Base-by-base conservation (phyloP, 2,888 invertebrate species). In the Coenonympha glycerion region DNA sequence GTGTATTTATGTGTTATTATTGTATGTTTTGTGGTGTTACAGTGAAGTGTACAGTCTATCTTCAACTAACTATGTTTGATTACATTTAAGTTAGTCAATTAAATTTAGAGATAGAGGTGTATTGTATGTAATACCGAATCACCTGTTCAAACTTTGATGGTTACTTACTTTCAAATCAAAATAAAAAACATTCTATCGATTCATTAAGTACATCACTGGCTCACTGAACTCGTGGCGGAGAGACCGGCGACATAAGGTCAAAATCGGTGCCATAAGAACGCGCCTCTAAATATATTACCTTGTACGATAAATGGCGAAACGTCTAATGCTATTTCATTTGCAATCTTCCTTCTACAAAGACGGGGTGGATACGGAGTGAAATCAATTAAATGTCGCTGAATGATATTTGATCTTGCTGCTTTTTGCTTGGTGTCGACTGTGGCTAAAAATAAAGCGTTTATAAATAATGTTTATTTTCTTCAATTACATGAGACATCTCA, bases 221-320 rank as follows among this genome's bases (percentile, higher is more conserved):
- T 75, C 75, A 76, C 73, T 73, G 71, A 79, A 71, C 74, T 73
- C 75, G 75, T 75, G 70, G 78, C 73, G 73, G 71, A 73, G 71
- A 73, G 71, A 82, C 81, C 79, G 80, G 78, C 78, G 76, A 79
- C 80, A 79, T 78, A 82, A 79, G 86, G 83, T 85, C 85, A 83
- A 75, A 79, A 76, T 73, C 75, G 72, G 79, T 67, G 69, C 78
- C 74, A 73, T 77, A 76, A 76, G 76, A 71, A 69, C 72, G 67
- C 64, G 66, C 69, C 76, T 79, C 76, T 71, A 79, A 47, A 81
- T 80, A 79, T 83, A 81, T 81, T 80, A 80, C 76, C 74, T 78
- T 80, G 81, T 77, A 77, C 73, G 66, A 76, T 82, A 79, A 58
- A 58, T 55, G 58, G 51, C 51, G 52, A 47, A 79, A 81, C 77